phyloP scores from a whole-genome alignment of 2,113 vertebrate genomes.

The Atlantisia rogersi region DNA sequence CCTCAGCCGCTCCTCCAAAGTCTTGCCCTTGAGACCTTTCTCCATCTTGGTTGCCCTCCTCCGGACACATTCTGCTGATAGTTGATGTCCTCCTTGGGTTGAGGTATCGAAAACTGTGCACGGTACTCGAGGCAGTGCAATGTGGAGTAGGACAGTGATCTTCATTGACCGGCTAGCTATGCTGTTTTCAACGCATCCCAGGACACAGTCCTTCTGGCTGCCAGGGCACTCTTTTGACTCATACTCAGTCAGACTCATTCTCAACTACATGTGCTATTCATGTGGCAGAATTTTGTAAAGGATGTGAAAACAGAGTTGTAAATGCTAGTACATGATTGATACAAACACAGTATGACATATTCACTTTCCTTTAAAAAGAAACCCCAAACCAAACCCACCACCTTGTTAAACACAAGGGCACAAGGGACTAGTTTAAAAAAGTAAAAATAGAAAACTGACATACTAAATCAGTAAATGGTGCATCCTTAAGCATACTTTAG shows the following conservation, averaged over 20 bases:
- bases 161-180: rapidly evolving
- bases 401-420: neutral
- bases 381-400: neutral
- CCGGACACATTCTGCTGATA: neutral
- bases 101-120: neutral
- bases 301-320: neutral
- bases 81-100: neutral
- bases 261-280: neutral
- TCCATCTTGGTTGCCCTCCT: neutral
- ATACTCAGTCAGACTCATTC: neutral
- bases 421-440: neutral
- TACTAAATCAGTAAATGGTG: neutral
- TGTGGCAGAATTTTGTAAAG: neutral
- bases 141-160: neutral
- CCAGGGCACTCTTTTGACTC: neutral
- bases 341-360: neutral
- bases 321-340: neutral
- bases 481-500: neutral
- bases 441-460: neutral
- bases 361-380: neutral
- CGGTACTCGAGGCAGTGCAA: neutral
- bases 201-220: neutral
- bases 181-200: neutral
- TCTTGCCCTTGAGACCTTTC: neutral
- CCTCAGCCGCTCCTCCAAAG: neutral